Evolutionary conservation across 1,140 invertebrate species (phyloP).

Genomic region (Nilaparvata lugens): DNA sequence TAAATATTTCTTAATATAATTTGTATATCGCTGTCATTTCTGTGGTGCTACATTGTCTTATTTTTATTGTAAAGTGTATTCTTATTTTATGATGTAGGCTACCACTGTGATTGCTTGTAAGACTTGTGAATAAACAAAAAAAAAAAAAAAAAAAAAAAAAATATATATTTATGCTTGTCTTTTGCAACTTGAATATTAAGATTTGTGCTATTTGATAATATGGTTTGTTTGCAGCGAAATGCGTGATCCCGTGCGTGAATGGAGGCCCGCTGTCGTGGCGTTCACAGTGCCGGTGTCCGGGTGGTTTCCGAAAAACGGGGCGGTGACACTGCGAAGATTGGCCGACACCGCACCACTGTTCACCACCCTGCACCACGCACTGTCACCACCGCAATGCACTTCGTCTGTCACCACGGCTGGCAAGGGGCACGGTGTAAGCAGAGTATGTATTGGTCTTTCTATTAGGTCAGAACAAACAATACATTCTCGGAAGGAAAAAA

Average conservation of each 20-base stretch:
- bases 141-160: too few species aligned
- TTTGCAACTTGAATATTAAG: neutral
- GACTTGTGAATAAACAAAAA: too few species aligned
- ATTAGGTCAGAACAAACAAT: too few species aligned
- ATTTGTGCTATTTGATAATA: neutral
- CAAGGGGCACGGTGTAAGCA: slow-evolving; percentile 58
- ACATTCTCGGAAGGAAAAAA: too few species aligned
- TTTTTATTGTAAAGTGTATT: too few species aligned
- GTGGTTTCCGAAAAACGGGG: slow-evolving; percentile 63
- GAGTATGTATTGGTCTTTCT: slow-evolving; percentile 34
- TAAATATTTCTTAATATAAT: too few species aligned
- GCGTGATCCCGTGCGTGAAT: slow-evolving; percentile 78
- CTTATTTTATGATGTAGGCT: too few species aligned
- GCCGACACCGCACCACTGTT: slow-evolving; percentile 52
- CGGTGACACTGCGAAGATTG: slow-evolving; percentile 78
- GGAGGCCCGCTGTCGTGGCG: slow-evolving; percentile 73
- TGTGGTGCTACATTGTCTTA: too few species aligned
- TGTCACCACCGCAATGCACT: slow-evolving; percentile 55
- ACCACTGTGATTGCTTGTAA: too few species aligned
- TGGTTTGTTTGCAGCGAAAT: slow-evolving; percentile 55
- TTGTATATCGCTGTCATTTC: too few species aligned
- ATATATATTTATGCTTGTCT: too few species aligned
- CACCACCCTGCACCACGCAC: slow-evolving; percentile 58
- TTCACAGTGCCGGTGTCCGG: slow-evolving; percentile 73
- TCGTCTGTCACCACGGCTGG: slow-evolving; percentile 63